Evolutionary conservation across 1,140 invertebrate genomes (phyloP).

Genomic region (Trichonephila clavata): DNA sequence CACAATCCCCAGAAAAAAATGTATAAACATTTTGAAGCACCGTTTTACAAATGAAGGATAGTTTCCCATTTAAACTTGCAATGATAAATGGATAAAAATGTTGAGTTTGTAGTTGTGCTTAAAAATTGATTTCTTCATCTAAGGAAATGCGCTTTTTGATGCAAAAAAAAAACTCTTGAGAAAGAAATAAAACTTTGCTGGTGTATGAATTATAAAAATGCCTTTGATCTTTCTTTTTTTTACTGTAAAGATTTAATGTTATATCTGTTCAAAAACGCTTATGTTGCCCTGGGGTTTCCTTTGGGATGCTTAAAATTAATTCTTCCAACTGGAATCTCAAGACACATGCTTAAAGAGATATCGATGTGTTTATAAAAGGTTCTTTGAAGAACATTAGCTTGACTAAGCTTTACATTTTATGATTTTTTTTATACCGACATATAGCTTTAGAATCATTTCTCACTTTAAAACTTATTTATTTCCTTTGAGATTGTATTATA

Average conservation of each 20-base stretch:
- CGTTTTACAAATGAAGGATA: slow-evolving; percentile 55
- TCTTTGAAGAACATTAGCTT: too few species aligned
- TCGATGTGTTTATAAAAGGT: slow-evolving; percentile 1
- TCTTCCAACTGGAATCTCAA: background rate
- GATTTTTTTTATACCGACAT: too few species aligned
- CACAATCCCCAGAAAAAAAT: background rate
- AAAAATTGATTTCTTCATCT: slow-evolving; percentile 66
- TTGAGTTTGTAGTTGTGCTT: slow-evolving; percentile 51
- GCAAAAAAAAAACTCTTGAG: background rate
- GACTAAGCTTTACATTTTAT: too few species aligned
- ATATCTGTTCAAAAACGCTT: background rate
- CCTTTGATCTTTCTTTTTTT: slow-evolving; percentile 46
- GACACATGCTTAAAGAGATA: background rate
- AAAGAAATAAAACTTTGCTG: slow-evolving; percentile 46
- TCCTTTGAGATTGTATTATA: too few species aligned
- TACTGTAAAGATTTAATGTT: background rate
- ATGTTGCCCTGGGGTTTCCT: background rate
- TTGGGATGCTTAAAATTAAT: background rate
- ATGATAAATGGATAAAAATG: slow-evolving; percentile 57
- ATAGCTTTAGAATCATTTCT: too few species aligned
- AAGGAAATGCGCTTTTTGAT: background rate
- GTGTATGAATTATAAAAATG: slow-evolving; percentile 50
- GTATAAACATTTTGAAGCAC: slow-evolving; percentile 27
- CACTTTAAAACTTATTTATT: too few species aligned
- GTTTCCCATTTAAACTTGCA: slow-evolving; percentile 57